These are phyloP conservation scores for Enhydra lutris DNA, from an alignment of 2,113 vertebrate genomes.

Conservation along the genomic window DNA sequence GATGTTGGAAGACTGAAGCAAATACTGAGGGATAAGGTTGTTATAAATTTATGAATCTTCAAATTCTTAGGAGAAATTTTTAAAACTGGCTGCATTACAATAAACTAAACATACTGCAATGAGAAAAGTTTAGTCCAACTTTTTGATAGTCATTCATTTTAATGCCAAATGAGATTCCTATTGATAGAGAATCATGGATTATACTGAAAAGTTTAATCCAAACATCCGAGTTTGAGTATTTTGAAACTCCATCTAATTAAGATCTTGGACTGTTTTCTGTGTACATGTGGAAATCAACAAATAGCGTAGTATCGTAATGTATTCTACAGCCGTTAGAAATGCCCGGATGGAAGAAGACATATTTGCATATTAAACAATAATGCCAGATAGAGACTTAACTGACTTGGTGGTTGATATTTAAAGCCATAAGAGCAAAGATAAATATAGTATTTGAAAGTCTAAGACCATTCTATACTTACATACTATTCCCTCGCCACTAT, in stretches of 20 bases:
- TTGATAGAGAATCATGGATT: not conserved
- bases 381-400: not conserved
- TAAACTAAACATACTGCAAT: not conserved
- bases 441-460: not conserved
- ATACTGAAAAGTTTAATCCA: not conserved
- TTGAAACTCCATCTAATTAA: constrained; percentile 31
- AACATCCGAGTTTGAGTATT: not conserved
- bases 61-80: not conserved
- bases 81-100: not conserved
- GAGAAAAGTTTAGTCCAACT: not conserved
- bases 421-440: not conserved
- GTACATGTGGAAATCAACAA: constrained; percentile 10
- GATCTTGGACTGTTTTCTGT: not conserved
- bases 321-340: not conserved
- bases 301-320: not conserved
- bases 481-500: not conserved
- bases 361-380: constrained; percentile 30
- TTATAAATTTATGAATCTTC: not conserved
- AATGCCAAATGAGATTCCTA: not conserved
- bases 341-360: not conserved
- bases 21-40: not conserved
- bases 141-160: not conserved
- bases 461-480: not conserved
- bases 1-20: not conserved
- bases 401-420: constrained; percentile 17